phyloP scores from a whole-genome alignment of 2,888 invertebrate genomes.

The Maniola hyperantus region DNA sequence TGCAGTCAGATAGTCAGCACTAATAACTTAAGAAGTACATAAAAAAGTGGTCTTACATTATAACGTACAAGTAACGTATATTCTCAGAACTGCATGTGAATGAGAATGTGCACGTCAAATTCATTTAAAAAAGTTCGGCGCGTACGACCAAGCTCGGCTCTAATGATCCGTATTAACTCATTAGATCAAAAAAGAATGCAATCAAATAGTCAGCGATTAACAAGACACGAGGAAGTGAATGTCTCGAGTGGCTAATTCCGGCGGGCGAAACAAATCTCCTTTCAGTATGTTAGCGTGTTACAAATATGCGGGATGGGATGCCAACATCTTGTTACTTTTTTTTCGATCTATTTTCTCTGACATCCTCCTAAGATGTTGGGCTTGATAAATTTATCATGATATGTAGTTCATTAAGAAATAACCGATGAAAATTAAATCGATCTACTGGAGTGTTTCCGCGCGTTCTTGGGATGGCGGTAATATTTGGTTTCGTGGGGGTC shows the following conservation, averaged over 20 bases:
- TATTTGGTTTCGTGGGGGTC: background rate
- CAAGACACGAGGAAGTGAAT: conserved; percentile 62
- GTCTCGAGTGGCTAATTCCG: conserved; percentile 67
- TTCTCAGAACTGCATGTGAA: too few relatives aligned
- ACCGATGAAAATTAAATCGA: conserved; percentile 1
- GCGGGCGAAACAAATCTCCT: conserved; percentile 63
- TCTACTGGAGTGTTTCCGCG: background rate
- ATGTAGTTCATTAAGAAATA: conserved; percentile 21
- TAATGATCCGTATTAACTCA: conserved; percentile 9
- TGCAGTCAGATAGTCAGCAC: too few relatives aligned
- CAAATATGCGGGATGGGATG: conserved; percentile 56
- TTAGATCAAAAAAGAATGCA: conserved; percentile 32
- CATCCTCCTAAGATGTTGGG: conserved; percentile 20
- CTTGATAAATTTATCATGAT: conserved; percentile 1
- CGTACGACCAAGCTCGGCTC: background rate
- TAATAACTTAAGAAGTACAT: too few relatives aligned
- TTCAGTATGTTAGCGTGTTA: conserved; percentile 48
- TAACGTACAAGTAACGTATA: too few relatives aligned
- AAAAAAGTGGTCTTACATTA: too few relatives aligned
- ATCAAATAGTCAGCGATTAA: conserved; percentile 40
- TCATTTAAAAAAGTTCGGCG: too few relatives aligned
- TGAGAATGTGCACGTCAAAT: too few relatives aligned
- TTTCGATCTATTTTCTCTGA: conserved; percentile 36
- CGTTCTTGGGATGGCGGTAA: background rate
- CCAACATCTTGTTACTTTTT: conserved; percentile 40